Evolutionary conservation across 92 coral and sea anemone genomes (phyloP), one percentile per base, ranked within the genome.

Genomic region (Paragorgia papillata): DNA sequence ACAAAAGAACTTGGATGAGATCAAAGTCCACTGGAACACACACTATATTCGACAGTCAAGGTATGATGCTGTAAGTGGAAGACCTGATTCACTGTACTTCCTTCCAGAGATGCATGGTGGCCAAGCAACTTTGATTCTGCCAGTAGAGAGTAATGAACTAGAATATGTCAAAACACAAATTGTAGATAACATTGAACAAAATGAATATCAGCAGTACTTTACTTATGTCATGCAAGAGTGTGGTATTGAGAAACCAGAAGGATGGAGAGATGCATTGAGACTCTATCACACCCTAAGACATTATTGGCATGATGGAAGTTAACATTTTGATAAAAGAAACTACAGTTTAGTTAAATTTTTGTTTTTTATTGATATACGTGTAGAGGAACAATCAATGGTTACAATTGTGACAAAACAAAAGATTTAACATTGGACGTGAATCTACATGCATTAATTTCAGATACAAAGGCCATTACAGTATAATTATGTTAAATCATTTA

Each of bases 1-100:
- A 19, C 84, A 76, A 76, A 64, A 51, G 39, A 50, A 69, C 31
- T 73, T 88, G 31, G 43, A 84, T 31, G 76, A 81, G 44, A 82
- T 88, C 14, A 88, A 84, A 77, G 79, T 59, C 57, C 88, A 88
- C 64, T 88, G 92, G 92, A 88, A 88, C 66, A 80, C 84, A 39
- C 91, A 84, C 68, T 88, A 88, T 29, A 76, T 84, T 37, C 62
- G 85, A 33, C 59, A 80, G 46, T 87, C 85, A 26, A 65, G 85
- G 37, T 73, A 71, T 79, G 91, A 83, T 79, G 79, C 91, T 20
- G 57, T 88, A 49, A 79, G 57, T 65, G 88, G 94, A 57, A 43
- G 88, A 83, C 90, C 90, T 12, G 88, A 79, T 69, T 80, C 83
- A 75, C 75, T 89, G 76, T 89, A 80, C 75, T 86, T 68, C 68